These are phyloP conservation scores for Mercenaria mercenaria DNA, from an alignment of 1,140 invertebrate species.

Conservation along the genomic window DNA sequence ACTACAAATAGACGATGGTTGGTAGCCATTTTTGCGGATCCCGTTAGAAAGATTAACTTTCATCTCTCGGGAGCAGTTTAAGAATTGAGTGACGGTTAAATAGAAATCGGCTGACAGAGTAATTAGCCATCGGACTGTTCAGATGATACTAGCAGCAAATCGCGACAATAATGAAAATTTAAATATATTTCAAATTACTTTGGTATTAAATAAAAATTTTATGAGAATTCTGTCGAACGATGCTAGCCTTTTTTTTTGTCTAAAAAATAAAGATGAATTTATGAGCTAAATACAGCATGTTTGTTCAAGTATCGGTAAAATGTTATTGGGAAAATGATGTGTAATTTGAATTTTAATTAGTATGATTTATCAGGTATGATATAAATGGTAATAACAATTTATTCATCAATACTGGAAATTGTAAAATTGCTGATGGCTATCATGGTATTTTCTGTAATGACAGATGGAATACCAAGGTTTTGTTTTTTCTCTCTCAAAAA, in stretches of 20 bases:
- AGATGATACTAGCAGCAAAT: background rate
- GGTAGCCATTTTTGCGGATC: background rate
- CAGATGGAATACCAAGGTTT: too few relatives aligned
- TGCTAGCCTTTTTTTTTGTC: background rate
- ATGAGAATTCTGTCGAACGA: background rate
- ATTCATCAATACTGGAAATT: too few relatives aligned
- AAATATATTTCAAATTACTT: slow-evolving; percentile 51
- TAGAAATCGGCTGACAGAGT: slow-evolving; percentile 41
- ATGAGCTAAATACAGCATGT: too few relatives aligned
- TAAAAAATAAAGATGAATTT: too few relatives aligned
- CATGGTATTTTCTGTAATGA: too few relatives aligned
- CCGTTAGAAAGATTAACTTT: background rate
- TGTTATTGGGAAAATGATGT: too few relatives aligned
- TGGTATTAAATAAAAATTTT: slow-evolving; percentile 9
- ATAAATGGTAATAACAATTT: too few relatives aligned
- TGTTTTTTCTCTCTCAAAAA: too few relatives aligned
- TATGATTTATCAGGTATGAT: too few relatives aligned
- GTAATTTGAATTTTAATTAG: too few relatives aligned
- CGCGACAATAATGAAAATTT: slow-evolving; percentile 40
- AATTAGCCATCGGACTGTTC: slow-evolving; percentile 31
- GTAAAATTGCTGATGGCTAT: too few relatives aligned
- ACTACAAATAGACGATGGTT: background rate
- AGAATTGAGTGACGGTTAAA: slow-evolving; percentile 50
- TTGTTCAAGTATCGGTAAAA: too few relatives aligned
- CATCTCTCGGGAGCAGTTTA: slow-evolving; percentile 33